Evolutionary conservation across 1,140 invertebrate genomes (phyloP).

Genomic region (Drosophila kohkoa): DNA sequence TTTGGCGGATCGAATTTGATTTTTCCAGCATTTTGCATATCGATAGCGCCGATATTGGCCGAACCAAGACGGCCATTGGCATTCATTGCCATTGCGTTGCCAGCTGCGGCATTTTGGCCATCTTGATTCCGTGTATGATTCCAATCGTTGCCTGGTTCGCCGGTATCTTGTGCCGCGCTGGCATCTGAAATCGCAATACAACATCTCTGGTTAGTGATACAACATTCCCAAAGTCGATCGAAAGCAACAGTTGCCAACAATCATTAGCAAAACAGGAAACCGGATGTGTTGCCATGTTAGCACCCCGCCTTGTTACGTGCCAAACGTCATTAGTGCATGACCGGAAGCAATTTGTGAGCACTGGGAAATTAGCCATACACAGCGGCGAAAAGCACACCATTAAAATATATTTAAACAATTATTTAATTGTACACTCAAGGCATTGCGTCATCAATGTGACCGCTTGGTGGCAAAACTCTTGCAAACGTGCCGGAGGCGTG

Average conservation of each 20-base stretch:
- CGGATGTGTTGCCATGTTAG: conserved; percentile 64
- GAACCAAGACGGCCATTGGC: conserved; percentile 50
- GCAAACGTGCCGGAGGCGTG: not conserved
- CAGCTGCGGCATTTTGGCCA: conserved; percentile 53
- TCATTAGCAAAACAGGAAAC: conserved; percentile 60
- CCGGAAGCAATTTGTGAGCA: conserved; percentile 67
- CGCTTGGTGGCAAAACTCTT: conserved; percentile 43
- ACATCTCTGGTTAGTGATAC: no score
- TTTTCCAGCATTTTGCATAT: conserved; percentile 90
- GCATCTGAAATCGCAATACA: conserved; percentile 87
- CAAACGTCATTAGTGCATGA: conserved; percentile 46
- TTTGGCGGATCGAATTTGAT: conserved; percentile 93
- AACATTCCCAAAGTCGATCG: not conserved
- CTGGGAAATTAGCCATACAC: conserved; percentile 54
- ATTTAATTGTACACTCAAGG: conserved; percentile 62
- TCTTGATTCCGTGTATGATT: conserved; percentile 81
- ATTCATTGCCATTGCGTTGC: conserved; percentile 44
- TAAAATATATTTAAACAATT: conserved; percentile 73
- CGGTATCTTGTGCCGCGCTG: conserved; percentile 89
- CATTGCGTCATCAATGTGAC: conserved; percentile 57
- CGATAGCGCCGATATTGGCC: conserved; percentile 68
- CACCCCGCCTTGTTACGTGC: conserved; percentile 49
- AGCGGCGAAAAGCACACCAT: conserved; percentile 55
- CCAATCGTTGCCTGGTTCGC: conserved; percentile 87
- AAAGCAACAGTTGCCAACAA: conserved; percentile 66